Evolutionary conservation across 2,888 invertebrate species (phyloP), one percentile per base, ranked within the genome.

Genomic region (Tetragonisca angustula): DNA sequence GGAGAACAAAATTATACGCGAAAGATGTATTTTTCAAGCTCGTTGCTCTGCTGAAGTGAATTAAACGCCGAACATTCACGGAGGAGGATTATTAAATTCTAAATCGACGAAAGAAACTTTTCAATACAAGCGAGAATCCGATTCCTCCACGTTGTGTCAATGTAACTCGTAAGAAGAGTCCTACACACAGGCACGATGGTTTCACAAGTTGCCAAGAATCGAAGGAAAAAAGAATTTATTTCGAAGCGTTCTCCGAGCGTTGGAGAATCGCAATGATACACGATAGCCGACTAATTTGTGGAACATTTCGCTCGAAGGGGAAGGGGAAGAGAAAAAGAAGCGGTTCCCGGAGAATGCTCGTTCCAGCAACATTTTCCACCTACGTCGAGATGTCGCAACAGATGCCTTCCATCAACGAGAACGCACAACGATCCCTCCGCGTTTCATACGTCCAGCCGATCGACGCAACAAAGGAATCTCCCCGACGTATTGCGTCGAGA

Each of bases 401-500:
- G 54, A 49, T 52, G 77, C 73, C 54, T 73, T 64, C 68, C 75
- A 79, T 79, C 83, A 62, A 36, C 59, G 52, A 61, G 76, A 76
- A 73, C 54, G 74, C 65, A 69, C 72, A 73, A 73, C 54, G 79
- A 76, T 84, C 72, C 79, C 64, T 64, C 75, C 15, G 71, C 68
- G 82, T 83, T 83, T 84, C 71, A 72, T 74, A 72, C 75, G 71
- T 82, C 62, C 77, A 54, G 52, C 49, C 68, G 72, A 71, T 83
- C 84, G 84, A 83, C 84, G 84, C 84, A 69, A 85, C 84, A 74
- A 79, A 79, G 73, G 84, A 83, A 71, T 76, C 69, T 75, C 67
- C 67, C 59, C 79, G 79, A 85, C 77, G 70, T 83, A 84, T 85
- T 81, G 81, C 86, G 75, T 74, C 79, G 83, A 82, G 85, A 85